A percentile compares a stretch with the other conserved stretches of the same genome.
These are phyloP conservation scores for Phymorhynchus buccinoides DNA, from an alignment of 1,140 invertebrate species.

Conservation along the genomic window DNA sequence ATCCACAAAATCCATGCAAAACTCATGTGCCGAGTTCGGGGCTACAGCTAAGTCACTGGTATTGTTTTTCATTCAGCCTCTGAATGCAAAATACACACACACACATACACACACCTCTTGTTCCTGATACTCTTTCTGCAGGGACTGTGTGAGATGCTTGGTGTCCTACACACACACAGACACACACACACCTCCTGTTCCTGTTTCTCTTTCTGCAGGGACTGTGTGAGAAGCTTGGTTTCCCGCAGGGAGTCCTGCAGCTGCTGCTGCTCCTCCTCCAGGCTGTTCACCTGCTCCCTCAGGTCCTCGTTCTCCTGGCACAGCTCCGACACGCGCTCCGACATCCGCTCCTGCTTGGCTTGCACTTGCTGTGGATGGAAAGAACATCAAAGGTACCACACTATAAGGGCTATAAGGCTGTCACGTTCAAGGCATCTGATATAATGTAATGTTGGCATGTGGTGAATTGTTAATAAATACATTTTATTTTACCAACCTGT, in stretches of 20 bases:
- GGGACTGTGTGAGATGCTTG: conserved; percentile 47
- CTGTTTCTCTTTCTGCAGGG: conserved; percentile 53
- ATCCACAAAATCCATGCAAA: no score
- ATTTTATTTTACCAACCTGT: no score
- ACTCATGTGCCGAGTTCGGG: no score
- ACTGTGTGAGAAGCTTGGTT: conserved; percentile 46
- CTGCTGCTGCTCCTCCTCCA: conserved; percentile 66
- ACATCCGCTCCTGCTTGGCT: conserved; percentile 65
- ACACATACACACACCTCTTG: conserved; percentile 55
- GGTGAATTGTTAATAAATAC: no score
- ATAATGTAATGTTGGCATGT: no score
- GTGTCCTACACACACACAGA: conserved; percentile 32
- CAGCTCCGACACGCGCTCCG: conserved; percentile 62
- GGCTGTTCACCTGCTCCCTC: conserved; percentile 57
- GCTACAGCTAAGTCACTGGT: no score
- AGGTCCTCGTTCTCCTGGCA: conserved; percentile 67
- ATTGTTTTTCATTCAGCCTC: no score
- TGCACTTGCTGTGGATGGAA: conserved; percentile 52
- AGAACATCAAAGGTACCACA: background rate
- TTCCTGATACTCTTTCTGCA: conserved; percentile 55
- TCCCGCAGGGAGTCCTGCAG: conserved; percentile 61
- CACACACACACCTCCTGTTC: conserved; percentile 58
- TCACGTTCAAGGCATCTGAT: background rate
- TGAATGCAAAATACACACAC: background rate
- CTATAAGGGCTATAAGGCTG: background rate